Base-by-base conservation (phyloP, 2,888 invertebrate species). In the Nomada fabriciana region DNA sequence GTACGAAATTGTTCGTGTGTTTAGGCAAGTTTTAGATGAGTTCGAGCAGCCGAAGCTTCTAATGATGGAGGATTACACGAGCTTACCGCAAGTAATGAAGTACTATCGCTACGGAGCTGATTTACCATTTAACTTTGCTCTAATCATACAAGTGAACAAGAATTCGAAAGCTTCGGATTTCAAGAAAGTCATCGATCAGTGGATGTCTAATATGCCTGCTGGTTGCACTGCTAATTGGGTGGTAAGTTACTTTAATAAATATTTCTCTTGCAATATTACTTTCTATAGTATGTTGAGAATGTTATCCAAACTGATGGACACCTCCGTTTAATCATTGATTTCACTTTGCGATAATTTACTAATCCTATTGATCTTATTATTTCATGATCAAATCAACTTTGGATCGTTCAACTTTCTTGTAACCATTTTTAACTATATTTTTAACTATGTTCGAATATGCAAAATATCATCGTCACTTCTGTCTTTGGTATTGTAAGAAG, bases 121-220 rank as follows among this genome's bases (percentile, higher is more conserved):
- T 80, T 96, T 97, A 91, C 96, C 97, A 50, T 97, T 97, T 91
- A 98, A 98, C 93, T 97, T 97, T 91, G 94, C 95, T 52, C 94
- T 98, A 20, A 95, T 97, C 72, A 94, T 94, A 52, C 94, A 96
- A 80, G 93, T 97, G 0, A 94, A 95, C 84, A 93, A 93, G 5
- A 91, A 93, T 1, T 96, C 97, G 0, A 95, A 95, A 55, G 96
- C 97, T 10, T 91, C 94, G 57, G 96, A 96, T 89, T 95, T 96
- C 73, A 95, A 96, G 83, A 94, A 94, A 69, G 94, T 95, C 15
- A 94, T 97, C 53, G 96, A 96, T 50, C 94, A 94, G 76, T 97
- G 97, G 95, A 91, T 97, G 74, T 94, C 95, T 4, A 76, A 87
- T 10, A 89, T 91, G 75, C 84, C 89, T 2, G 10, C 9, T 18